Evolutionary conservation across 2,113 vertebrate species (phyloP).

Genomic region (Lasiurus cinereus): DNA sequence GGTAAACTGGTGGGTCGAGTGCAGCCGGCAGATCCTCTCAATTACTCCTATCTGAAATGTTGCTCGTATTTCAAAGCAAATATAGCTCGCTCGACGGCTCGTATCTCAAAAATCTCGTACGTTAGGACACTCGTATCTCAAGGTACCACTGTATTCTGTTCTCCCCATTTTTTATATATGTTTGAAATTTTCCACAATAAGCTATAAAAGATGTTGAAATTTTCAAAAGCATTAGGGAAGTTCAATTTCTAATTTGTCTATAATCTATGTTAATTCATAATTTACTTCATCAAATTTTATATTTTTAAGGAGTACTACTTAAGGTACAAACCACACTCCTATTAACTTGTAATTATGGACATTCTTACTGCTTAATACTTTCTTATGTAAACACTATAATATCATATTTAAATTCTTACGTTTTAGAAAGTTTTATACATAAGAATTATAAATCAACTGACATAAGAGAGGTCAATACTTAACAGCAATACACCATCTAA

Average conservation of each 20-base stretch:
- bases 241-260: slow-evolving; percentile 54
- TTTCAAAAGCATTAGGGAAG: slow-evolving; percentile 36
- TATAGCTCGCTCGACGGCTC: too few relatives aligned
- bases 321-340: slow-evolving; percentile 47
- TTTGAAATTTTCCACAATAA: neutral
- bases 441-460: slow-evolving; percentile 52
- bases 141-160: neutral
- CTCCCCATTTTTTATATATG: neutral
- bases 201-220: slow-evolving; percentile 10
- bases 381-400: slow-evolving; percentile 43
- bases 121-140: too few relatives aligned
- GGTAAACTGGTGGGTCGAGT: too few relatives aligned
- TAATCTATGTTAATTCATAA: slow-evolving; percentile 21
- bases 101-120: too few relatives aligned
- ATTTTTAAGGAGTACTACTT: slow-evolving; percentile 33
- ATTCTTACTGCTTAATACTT: slow-evolving; percentile 40
- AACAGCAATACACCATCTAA: neutral
- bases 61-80: too few relatives aligned
- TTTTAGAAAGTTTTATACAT: neutral
- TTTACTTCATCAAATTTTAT: slow-evolving; percentile 29
- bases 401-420: slow-evolving; percentile 29
- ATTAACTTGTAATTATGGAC: slow-evolving; percentile 47
- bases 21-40: too few relatives aligned
- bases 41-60: too few relatives aligned
- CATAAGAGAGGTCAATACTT: neutral